Base-by-base conservation (phyloP, 2,888 invertebrate genomes). In the Miltochrista miniata region DNA sequence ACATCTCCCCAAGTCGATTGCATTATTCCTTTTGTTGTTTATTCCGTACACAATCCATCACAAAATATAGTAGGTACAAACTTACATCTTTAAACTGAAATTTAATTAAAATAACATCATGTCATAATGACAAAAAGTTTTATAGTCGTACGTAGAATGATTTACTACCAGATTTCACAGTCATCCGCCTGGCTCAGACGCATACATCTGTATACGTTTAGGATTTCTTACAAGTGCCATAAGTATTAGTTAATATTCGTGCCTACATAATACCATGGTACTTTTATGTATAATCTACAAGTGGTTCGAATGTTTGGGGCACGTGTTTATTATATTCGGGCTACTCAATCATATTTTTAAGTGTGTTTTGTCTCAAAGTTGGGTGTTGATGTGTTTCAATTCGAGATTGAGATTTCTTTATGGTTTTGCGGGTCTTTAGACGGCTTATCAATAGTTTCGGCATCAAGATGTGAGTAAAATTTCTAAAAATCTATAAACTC, bases 141-240 rank as follows among this genome's bases (percentile, higher is more conserved):
- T 83, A 86, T 82, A 76, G 81, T 67, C 72, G 68, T 59, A 67
- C 72, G 62, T 64, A 61, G 63, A 68, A 74, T 88, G 88, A 88
- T 88, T 88, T 88, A 88, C 71, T 63, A 59, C 79, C 76, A 74
- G 79, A 86, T 87, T 85, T 85, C 79, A 84, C 78, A 81, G 82
- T 66, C 79, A 71, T 66, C 66, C 72, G 70, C 59, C 68, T 38
- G 58, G 56, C 55, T 54, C 68, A 38, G 18, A n/a, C 18, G 2
- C 18, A 24, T 38, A 68, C 71, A 71, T 70, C 59, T 72, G 70
- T 66, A 63, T 59, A 65, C 50, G 65, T 54, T 59, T 54, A 64
- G 54, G 54, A 64, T 61, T 57, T 63, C 40, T 54, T 55, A 59
- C 61, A 65, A 66, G 66, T 60, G 44, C 47, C 48, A 45, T 50